Evolutionary conservation across 2,113 vertebrate genomes (phyloP), one percentile per base, ranked within the genome.

Genomic region (Gallinago undulata): DNA sequence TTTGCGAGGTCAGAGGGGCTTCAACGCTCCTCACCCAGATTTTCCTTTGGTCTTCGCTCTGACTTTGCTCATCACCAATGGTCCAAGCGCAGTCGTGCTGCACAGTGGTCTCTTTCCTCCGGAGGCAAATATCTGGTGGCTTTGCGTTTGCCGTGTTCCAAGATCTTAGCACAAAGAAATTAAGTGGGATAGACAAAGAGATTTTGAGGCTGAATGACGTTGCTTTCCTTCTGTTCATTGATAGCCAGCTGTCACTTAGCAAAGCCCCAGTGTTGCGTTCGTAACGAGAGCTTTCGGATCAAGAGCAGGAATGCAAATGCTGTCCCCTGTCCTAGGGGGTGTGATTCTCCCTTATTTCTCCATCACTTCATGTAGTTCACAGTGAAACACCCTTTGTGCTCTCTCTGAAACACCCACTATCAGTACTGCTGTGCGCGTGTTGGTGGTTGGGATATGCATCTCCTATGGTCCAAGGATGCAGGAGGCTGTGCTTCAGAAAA

Each of bases 241-340:
- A 86, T 63, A 92, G 84, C 90, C 94, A 95, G 92, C 88, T 96
- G 96, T 93, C 94, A n/a, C 64, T 88, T 92, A 48, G 77, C 86
- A 94, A 70, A 93, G 88, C 90, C 41, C 21, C 21, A 25, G 47
- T 23, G 39, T 74, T 80, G 56, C 1, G 0, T 56, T 91, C 6
- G 0, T 90, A 86, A 74, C 51, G 39, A 51, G 62, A 89, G 31
- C 62, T 66, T 94, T 87, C 55, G 30, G 43, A 63, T 48, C 33
- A 33, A 28, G 30, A 88, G 43, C 51, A 47, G n/a, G 63, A 59
- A 37, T 35, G 39, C 2, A 3, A 67, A 59, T 59, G n/a, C 45
- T 73, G 27, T 79, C 17, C 43, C 18, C 30, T 73, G 27, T 82
- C 73, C 64, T 56, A 48, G 22, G 51, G 67, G 6, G 4, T 35